These are phyloP conservation scores for Chrysomela aeneicollis DNA, from an alignment of 2,888 invertebrate genomes.

Conservation along the genomic window DNA sequence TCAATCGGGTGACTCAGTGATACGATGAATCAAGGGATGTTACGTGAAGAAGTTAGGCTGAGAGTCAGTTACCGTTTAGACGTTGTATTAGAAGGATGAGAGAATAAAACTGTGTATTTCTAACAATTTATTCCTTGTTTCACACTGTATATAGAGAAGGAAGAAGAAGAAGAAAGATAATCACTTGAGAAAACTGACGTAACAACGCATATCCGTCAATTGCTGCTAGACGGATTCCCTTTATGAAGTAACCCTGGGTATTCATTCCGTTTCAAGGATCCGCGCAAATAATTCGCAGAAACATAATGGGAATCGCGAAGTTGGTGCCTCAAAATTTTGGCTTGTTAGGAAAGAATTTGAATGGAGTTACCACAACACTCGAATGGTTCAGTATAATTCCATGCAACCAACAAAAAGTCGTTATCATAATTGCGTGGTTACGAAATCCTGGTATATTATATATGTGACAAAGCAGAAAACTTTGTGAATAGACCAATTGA, in stretches of 20 bases:
- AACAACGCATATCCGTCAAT: too few relatives aligned
- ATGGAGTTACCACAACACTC: background rate
- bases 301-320: background rate
- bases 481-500: background rate
- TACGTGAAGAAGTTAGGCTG: too few relatives aligned
- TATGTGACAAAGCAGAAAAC: background rate
- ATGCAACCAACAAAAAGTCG: background rate
- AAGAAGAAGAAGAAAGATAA: too few relatives aligned
- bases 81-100: too few relatives aligned
- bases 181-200: too few relatives aligned
- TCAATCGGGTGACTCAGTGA: too few relatives aligned
- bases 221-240: too few relatives aligned
- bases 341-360: conserved; percentile 5
- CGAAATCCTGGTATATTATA: background rate
- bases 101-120: too few relatives aligned
- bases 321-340: background rate
- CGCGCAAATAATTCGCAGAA: background rate
- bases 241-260: background rate
- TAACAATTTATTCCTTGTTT: too few relatives aligned
- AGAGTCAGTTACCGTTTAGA: too few relatives aligned
- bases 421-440: background rate
- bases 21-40: too few relatives aligned
- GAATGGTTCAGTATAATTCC: background rate
- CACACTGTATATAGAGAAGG: too few relatives aligned
- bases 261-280: background rate